These are phyloP conservation scores for Nemoura dubitans DNA, from an alignment of 2,888 invertebrate genomes.

Conservation along the genomic window DNA sequence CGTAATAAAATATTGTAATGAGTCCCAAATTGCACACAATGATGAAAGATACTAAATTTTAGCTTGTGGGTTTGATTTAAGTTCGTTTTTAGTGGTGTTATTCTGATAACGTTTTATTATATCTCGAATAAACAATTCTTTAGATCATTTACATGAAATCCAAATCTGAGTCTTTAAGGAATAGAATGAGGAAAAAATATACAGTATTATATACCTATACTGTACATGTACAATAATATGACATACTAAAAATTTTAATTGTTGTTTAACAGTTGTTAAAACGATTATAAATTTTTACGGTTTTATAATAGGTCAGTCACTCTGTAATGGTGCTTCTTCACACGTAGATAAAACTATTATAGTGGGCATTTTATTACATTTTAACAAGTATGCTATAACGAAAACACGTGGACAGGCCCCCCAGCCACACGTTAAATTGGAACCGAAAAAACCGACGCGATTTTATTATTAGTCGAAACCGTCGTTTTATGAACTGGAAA, in stretches of 20 bases:
- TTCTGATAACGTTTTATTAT: not conserved
- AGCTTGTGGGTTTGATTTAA: not conserved
- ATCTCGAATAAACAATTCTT: not conserved
- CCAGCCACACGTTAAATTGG: too few species aligned
- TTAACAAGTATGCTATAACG: slow-evolving; percentile 8
- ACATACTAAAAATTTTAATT: slow-evolving; percentile 35
- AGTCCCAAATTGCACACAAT: not conserved
- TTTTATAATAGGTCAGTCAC: slow-evolving; percentile 37
- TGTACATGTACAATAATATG: slow-evolving; percentile 3
- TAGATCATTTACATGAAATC: not conserved
- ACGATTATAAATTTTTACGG: slow-evolving; percentile 26
- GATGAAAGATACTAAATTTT: not conserved
- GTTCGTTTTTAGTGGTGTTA: not conserved
- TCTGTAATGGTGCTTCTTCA: not conserved
- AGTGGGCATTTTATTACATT: slow-evolving; percentile 36
- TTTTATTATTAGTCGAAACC: not conserved
- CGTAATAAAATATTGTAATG: not conserved
- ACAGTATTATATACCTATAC: not conserved
- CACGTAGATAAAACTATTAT: slow-evolving; percentile 30
- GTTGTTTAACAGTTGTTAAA: slow-evolving; percentile 34
- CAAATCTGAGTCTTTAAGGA: not conserved
- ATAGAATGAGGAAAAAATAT: not conserved
- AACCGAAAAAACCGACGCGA: not conserved
- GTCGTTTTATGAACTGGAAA: not conserved
- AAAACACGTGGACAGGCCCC: not conserved